Base-by-base conservation (phyloP, 2,113 vertebrate genomes). In the Cercocebus atys region DNA sequence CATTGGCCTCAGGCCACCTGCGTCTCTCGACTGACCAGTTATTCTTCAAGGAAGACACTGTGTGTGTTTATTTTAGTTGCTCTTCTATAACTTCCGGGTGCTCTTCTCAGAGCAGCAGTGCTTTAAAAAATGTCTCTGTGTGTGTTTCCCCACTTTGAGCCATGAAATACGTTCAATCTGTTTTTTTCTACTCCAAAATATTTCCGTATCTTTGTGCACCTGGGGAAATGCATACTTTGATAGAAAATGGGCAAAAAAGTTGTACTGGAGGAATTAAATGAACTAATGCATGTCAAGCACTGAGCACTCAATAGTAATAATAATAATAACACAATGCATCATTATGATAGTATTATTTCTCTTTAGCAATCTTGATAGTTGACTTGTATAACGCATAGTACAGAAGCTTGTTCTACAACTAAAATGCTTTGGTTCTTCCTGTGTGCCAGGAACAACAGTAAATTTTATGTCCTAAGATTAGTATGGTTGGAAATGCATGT, bases 11-110 rank as follows among this genome's bases (percentile, higher is more conserved):
- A 72, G 90, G 78, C 76, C 45, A 43, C 89, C 78, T 95, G 85
- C 17, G 16, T 55, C 1, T 70, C 35, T 38, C 8, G 18, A 57
- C 88, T 16, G 57, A 78, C 50, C 76, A 72, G 47, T 72, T 43
- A 22, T 61, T 50, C 47, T 78, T 68, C 81, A 80, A 90, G 97
- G 92, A 93, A 90, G 72, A 72, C 1, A 2, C 38, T 20, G 70
- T 2, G 20, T 75, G 66, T 64, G 75, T 95, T 83, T 94, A 14
- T 93, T 97, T 96, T 76, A 61, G 75, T 94, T 79, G 88, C 61
- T 79, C 25, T 81, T 94, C 45, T 93, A 32, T 84, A 50, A 92
- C 68, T 97, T 97, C 92, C 79, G 93, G 94, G 32, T 50, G 73
- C 70, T 90, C 43, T 80, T 89, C 75, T 78, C 38, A 18, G 68